Evolutionary conservation across 2,888 invertebrate genomes (phyloP), one percentile per base, ranked within the genome.

Genomic region (Thelaira solivaga): DNA sequence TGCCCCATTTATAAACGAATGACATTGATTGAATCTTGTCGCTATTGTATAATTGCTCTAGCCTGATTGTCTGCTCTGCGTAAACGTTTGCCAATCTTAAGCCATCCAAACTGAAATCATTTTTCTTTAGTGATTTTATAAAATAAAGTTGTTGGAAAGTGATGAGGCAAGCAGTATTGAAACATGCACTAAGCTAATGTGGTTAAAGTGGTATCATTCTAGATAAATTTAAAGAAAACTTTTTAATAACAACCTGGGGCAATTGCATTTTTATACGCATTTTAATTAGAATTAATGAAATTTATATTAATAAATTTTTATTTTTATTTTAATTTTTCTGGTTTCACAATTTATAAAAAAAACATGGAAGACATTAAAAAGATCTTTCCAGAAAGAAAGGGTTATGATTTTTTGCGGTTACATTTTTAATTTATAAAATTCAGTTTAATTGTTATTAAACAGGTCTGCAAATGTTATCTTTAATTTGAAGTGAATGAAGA

Each of bases 11-110:
- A 34, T 16, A 20, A 11, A n/a, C n/a, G 36, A 53, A 8, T 76
- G 72, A 72, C 76, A 76, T 49, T 67, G 62, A 67, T 68, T 55
- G 41, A 22, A 57, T 51, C 69, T 51, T 45, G 64, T 73, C 64
- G 47, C 18, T 47, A 20, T 45, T 59, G 34, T 31, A 5, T 7
- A 6, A 18, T 6, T 36, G 22, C 18, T 36, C n/a, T n/a, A n/a
- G 10, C 16, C 2, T 13, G 18, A 11, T 47, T 47, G n/a, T 10
- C 10, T 8, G 45, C 31, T 20, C 34, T 18, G 39, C 22, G 13
- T 8, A 8, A 55, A 5, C 34, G 18, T 11, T 20, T 39, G n/a
- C n/a, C n/a, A n/a, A n/a, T n/a, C n/a, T n/a, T n/a, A n/a, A n/a
- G n/a, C n/a, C n/a, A n/a, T n/a, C n/a, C n/a, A n/a, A 26, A 10